Evolutionary conservation across 2,797 vertebrate genomes (phyloP), one percentile per base, ranked within the genome.

Genomic region (Microctenopoma lineatum): DNA sequence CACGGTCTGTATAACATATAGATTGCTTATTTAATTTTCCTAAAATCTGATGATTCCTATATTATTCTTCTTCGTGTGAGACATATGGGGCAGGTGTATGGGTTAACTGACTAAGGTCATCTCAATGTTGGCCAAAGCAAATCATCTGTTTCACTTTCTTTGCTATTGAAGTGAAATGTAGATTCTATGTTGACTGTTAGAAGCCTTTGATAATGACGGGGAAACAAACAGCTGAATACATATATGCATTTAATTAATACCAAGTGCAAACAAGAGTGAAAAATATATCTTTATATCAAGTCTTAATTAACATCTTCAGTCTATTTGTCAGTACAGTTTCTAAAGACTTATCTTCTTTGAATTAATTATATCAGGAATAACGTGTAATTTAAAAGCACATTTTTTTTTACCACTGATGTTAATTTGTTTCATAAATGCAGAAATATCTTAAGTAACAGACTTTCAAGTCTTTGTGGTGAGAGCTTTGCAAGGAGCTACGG

Each of bases 311-410:
- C 55, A 25, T 7, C 50, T 59, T 32, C 16, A 52, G 14, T 29
- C 18, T 39, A 12, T 64, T 66, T 77, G 27, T 65, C 18, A 38
- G 26, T 59, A 59, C 32, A 50, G 59, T 18, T 59, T 25, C 47
- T 29, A 12, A 41, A 38, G 36, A 42, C 25, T 21, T 32, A 2
- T 54, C 41, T 41, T 9, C 13, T 69, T 56, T 36, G 25, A n/a
- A 69, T 63, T 7, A 52, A 44, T 56, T 15, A 27, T 16, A 41
- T 53, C 2, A 12, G 34, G 11, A 14, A 38, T 12, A 26, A 59
- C 10, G 29, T 69, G 59, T 26, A 46, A 53, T 47, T 53, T 9
- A 14, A 7, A 52, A 44, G 25, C 4, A 18, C 3, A 11, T 21
- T 21, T 21, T 16, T 21, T 16, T 42, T 62, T 5, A 27, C 14